Base-by-base conservation (phyloP, 1,140 invertebrate genomes). In the Polypedilum vanderplanki region DNA sequence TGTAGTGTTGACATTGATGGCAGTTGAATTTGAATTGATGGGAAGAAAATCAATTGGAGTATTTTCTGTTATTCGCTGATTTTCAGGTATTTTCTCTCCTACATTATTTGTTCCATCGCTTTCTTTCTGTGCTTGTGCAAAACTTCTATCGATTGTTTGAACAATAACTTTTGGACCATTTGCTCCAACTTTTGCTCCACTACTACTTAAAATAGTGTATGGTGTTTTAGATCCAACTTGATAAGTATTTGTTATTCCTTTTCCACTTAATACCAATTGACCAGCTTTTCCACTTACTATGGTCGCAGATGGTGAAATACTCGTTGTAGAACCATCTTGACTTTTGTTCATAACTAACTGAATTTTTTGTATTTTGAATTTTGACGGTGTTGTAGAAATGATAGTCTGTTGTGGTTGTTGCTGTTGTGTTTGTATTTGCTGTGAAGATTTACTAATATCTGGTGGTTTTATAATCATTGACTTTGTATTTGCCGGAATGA, bases 281-380 rank as follows among this genome's bases (percentile, higher is more conserved):
- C 65, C 65, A 9, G 65, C 65, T 18, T 70, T 70, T 10, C 65
- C 65, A 70, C 65, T 70, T 70, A 70, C 65, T 18, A 70, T 70
- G 20, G 65, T 70, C 20, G 65, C 65, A 9, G 65, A 70, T 70
- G 65, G 65, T 7, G 65, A 70, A 18, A 70, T 9, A 12, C 17
- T 70, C 20, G 65, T 18, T 20, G 65, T 70, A 18, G 65, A 18
- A 8, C 65, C 65, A 20, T 70, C 65, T 22, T 70, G 65, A 12
- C 20, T 70, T 70, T 70, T 70, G 17, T 70, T 70, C 65, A 70
- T 70, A 7, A 70, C 65, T 10, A 70, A 18, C 18, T 70, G 65
- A 22, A 70, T 70, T 22, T 70, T 70, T 70, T 70, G 65, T 10
- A 70, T 70, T 70, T 70, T 70, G 18, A 70, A 70, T 22, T 70